Conservation (phyloP, 2,888 invertebrate genomes). For the Hetaerina titia region DNA sequence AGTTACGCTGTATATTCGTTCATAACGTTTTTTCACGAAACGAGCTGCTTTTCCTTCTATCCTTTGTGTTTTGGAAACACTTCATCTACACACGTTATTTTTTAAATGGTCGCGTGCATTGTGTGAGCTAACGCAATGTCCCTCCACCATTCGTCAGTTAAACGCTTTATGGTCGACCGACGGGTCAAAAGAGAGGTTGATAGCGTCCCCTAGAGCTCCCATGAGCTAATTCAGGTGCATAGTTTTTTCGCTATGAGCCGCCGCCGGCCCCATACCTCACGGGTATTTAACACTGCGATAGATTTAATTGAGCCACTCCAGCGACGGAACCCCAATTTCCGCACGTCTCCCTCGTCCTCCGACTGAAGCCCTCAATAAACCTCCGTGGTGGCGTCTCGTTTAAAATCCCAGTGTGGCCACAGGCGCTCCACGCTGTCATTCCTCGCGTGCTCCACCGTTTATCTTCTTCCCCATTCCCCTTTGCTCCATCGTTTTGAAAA, state of each 20-base stretch:
- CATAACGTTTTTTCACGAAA: too few relatives aligned
- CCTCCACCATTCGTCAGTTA: background rate
- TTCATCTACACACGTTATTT: background rate
- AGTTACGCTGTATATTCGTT: too few relatives aligned
- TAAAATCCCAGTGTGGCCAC: background rate
- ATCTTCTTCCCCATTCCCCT: background rate
- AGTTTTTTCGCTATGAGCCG: too few relatives aligned
- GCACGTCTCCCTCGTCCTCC: background rate
- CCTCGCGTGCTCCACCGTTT: background rate
- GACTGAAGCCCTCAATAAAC: background rate
- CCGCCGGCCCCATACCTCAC: background rate
- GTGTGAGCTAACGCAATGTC: background rate
- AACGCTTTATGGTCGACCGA: background rate
- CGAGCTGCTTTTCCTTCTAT: too few relatives aligned
- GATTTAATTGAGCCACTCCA: background rate
- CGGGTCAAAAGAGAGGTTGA: background rate
- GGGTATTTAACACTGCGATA: background rate
- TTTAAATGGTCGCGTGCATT: background rate
- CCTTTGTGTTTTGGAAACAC: too few relatives aligned
- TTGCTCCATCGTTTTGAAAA: too few relatives aligned
- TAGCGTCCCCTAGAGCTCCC: background rate
- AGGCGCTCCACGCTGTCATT: too few relatives aligned
- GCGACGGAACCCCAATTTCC: background rate
- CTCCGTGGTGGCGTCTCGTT: background rate
- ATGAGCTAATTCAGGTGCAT: background rate